phyloP scores from a whole-genome alignment of 1,140 invertebrate genomes.

The Centruroides vittatus region DNA sequence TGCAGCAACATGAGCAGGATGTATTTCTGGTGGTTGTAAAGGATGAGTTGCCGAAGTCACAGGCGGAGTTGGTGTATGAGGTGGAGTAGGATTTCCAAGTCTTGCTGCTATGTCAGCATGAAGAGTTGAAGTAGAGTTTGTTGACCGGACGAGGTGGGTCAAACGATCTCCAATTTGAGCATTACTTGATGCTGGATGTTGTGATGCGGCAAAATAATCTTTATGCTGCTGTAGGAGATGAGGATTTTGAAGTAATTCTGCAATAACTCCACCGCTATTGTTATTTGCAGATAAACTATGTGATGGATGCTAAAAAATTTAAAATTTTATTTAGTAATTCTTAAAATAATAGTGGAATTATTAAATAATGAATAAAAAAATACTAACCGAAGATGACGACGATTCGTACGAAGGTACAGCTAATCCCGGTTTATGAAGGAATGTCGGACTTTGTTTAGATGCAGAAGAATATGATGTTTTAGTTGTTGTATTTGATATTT shows the following conservation, averaged over 20 bases:
- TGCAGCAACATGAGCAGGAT: conserved; percentile 1
- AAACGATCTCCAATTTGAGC: conserved; percentile 14
- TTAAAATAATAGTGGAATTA: too few species aligned
- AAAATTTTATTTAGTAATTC: too few species aligned
- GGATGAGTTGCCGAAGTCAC: conserved; percentile 1
- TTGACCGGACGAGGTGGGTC: conserved; percentile 7
- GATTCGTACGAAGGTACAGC: not conserved
- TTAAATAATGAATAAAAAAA: too few species aligned
- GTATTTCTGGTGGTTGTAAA: conserved; percentile 2
- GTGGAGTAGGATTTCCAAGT: conserved; percentile 14
- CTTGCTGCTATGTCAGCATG: conserved; percentile 15
- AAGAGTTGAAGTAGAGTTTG: conserved; percentile 1
- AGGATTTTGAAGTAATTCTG: conserved; percentile 26
- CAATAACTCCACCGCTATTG: conserved; percentile 23
- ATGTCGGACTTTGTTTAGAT: not conserved
- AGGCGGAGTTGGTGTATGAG: conserved; percentile 16
- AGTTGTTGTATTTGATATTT: not conserved
- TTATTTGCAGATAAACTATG: not conserved
- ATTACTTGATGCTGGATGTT: conserved; percentile 10
- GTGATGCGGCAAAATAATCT: conserved; percentile 15
- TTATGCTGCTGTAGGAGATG: conserved; percentile 18
- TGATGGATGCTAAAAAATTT: too few species aligned
- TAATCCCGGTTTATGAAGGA: not conserved
- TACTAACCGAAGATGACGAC: not conserved
- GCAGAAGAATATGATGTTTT: not conserved